A percentile compares a stretch with the other conserved stretches of the same genome.
Evolutionary conservation across 2,113 vertebrate genomes (phyloP).

Genomic region (Neogale vison): DNA sequence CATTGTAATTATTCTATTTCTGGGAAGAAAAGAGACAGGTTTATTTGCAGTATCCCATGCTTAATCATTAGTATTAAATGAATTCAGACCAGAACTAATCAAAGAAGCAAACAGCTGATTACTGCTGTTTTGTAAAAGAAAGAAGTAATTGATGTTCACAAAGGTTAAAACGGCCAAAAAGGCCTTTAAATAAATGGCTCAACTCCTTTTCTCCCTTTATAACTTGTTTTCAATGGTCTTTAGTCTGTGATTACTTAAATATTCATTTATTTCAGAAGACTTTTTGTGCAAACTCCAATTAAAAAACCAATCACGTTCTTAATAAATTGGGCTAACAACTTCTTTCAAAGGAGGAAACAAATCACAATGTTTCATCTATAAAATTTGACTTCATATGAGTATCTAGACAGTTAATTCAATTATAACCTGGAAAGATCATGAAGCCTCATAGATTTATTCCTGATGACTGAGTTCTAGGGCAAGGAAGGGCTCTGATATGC

Average conservation of each 20-base stretch:
- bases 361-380: conserved; percentile 38
- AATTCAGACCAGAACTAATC: conserved; percentile 71
- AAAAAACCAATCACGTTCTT: conserved; percentile 73
- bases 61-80: conserved; percentile 64
- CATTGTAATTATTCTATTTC: conserved; percentile 50
- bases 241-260: conserved; percentile 73
- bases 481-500: not conserved
- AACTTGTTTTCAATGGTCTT: conserved; percentile 72
- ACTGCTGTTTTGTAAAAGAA: conserved; percentile 56
- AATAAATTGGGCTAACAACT: conserved; percentile 68
- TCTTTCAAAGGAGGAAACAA: conserved; percentile 55
- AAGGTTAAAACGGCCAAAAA: conserved; percentile 61
- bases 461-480: not conserved
- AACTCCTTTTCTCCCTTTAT: conserved; percentile 44
- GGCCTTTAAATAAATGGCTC: conserved; percentile 27
- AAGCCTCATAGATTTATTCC: not conserved
- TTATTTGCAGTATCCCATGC: conserved; percentile 68
- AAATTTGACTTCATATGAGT: conserved; percentile 44
- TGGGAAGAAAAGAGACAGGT: conserved; percentile 61
- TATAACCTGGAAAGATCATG: not conserved
- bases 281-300: conserved; percentile 72
- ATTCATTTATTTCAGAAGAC: conserved; percentile 75
- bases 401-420: not conserved
- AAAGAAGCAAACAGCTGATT: conserved; percentile 66
- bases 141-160: conserved; percentile 62